Evolutionary conservation across 2,888 invertebrate genomes (phyloP), one percentile per base, ranked within the genome.

Genomic region (Oligia strigilis): DNA sequence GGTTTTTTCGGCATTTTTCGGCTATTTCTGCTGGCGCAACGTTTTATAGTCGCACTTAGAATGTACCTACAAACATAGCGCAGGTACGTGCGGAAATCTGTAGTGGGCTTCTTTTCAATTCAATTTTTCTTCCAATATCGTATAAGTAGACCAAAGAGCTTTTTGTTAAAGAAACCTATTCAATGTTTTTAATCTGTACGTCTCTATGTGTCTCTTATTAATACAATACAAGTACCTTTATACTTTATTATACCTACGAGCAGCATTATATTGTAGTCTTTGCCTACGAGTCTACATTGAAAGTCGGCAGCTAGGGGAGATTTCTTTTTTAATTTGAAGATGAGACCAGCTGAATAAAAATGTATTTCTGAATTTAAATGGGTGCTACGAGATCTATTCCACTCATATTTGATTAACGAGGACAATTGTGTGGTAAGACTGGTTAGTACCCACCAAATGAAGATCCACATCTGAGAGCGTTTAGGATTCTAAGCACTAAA

Each of bases 141-240:
- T 43, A 79, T 75, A 67, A 67, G 78, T 79, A 78, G 43, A 72
- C 62, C 49, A 77, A 67, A 75, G 13, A 69, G 66, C 60, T 69
- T 79, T 87, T 80, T 76, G 71, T 69, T 60, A 55, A 23, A 14
- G 66, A 71, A 73, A 40, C 29, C 78, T 81, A 77, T 88, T 83
- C 72, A 83, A 75, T 80, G 72, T 85, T 79, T 81, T 84, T 70
- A 73, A 80, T 75, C 23, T 80, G 40, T 60, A 55, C 11, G 72
- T 43, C 14, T 75, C 23, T 80, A 36, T 60, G 43, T 8, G 70
- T 43, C 14, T 60, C 55, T 58, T 36, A n/a, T 29, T 29, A 29
- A 29, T 29, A 29, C 23, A 66, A 72, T 29, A 43, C 14, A 43
- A 11, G 40, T 58, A 69, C 23, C 46, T 73, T 29, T 8, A 58